Conservation (phyloP, 1,140 invertebrate genomes). For the Drosophila subobscura region DNA sequence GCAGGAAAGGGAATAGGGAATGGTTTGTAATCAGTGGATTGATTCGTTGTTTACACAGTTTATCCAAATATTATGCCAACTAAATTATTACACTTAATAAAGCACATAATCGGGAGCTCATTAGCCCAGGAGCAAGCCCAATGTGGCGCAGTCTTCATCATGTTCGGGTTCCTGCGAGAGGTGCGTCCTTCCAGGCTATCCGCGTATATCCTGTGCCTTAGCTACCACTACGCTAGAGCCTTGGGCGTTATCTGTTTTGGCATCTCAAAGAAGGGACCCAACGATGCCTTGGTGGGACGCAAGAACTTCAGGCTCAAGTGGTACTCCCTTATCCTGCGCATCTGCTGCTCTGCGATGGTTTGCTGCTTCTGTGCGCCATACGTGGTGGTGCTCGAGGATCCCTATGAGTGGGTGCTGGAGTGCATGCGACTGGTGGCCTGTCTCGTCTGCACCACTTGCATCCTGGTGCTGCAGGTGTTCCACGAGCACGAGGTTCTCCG, state of each 20-base stretch:
- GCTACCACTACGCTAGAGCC: constrained; percentile 33
- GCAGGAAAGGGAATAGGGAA: neutral
- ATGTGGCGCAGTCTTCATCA: constrained; percentile 4
- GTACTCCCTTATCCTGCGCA: constrained; percentile 35
- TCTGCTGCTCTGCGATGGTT: constrained; percentile 3
- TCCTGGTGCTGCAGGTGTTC: constrained; percentile 48
- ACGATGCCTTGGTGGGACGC: constrained; percentile 15
- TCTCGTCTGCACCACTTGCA: constrained; percentile 25
- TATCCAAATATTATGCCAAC: too few relatives aligned
- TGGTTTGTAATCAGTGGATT: neutral
- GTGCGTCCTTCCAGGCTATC: constrained; percentile 31
- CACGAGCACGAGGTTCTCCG: constrained; percentile 42
- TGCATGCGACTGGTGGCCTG: constrained; percentile 28
- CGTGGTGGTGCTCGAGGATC: constrained; percentile 5
- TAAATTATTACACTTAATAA: too few relatives aligned
- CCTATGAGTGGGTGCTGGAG: constrained; percentile 18
- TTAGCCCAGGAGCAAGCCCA: neutral
- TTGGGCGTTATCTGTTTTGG: constrained; percentile 40
- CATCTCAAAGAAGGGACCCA: constrained; percentile 4
- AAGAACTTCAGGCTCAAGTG: constrained; percentile 48
- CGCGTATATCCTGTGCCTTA: constrained; percentile 14
- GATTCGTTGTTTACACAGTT: neutral
- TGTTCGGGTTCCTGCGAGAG: constrained; percentile 13
- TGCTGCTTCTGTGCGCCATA: constrained; percentile 1
- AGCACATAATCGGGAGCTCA: neutral